Evolutionary conservation across 2,113 vertebrate genomes (phyloP), one percentile per base, ranked within the genome.

Genomic region (Heloderma charlesbogerti): DNA sequence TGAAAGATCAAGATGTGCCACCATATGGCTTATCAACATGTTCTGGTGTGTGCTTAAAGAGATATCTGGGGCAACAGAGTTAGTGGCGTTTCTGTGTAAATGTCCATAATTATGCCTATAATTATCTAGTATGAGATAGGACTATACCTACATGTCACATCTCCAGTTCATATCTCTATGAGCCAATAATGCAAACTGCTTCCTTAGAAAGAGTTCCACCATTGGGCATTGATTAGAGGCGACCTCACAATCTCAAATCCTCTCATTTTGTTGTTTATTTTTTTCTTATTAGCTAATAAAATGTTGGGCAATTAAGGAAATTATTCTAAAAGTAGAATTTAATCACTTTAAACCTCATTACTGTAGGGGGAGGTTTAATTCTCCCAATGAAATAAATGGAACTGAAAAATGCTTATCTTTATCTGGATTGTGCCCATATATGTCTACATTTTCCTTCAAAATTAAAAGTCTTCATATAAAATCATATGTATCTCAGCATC

Each of bases 391-490:
- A 86, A 72, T n/a, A 48, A 74, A 16, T n/a, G 34, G 34, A 48
- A 86, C 37, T 25, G 3, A 34, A 5, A 66, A 40, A 3, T 48
- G 15, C 43, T 66, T 37, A n/a, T 15, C 34, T 18, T 57, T 79
- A 34, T 60, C 31, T 66, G 78, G 31, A 66, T 45, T 90, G 57
- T 90, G 74, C 8, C 74, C 83, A 86, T 90, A 79, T 79, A 85
- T 40, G 86, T 29, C 79, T 54, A 78, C 4, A 81, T 91, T 69
- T 43, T 10, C 72, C 74, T n/a, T 57, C 10, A 57, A 89, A 60
- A 72, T 80, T 15, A 69, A 51, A 10, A 22, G 25, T 45, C 34
- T 74, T 60, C 6, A 37, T 75, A 71, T 87, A 40, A 87, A 63
- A 87, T 74, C 45, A 86, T 37, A 43, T 34, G 8, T 20, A 82